A percentile compares a stretch with the other conserved stretches of the same genome.
phyloP scores from a whole-genome alignment of 2,888 invertebrate species.

The Acronicta leporina region DNA sequence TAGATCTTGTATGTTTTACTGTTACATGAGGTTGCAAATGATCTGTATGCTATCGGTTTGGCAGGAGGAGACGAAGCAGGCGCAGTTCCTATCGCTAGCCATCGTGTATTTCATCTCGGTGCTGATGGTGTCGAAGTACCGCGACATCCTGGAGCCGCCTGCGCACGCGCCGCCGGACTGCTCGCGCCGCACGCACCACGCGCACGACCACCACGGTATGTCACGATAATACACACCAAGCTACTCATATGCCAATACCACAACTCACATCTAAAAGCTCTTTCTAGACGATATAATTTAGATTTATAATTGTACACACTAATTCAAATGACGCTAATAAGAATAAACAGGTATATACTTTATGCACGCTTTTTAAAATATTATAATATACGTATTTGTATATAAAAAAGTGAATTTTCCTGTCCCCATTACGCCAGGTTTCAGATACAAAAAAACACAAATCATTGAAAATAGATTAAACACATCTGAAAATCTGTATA shows the following conservation, averaged over 20 bases:
- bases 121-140: slow-evolving; percentile 99
- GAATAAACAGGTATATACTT: slow-evolving; percentile 32
- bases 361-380: slow-evolving; percentile 52
- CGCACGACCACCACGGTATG: slow-evolving; percentile 85
- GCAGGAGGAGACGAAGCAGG: slow-evolving; percentile 99
- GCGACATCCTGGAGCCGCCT: slow-evolving; percentile 99
- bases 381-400: slow-evolving; percentile 21
- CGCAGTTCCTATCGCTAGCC: slow-evolving; percentile 99
- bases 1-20: slow-evolving; percentile 1
- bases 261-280: not conserved
- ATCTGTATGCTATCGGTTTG: slow-evolving; percentile 44
- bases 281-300: not conserved
- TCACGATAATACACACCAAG: no score
- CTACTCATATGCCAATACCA: not conserved
- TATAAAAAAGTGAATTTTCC: not conserved
- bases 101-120: slow-evolving; percentile 99
- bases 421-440: no score
- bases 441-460: no score
- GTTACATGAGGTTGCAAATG: slow-evolving; percentile 44
- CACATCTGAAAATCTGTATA: no score
- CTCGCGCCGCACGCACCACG: slow-evolving; percentile 74
- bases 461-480: no score
- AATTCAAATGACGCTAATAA: slow-evolving; percentile 26
- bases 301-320: slow-evolving; percentile 12
- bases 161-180: slow-evolving; percentile 87